Evolutionary conservation across 2,797 vertebrate genomes (phyloP).

Genomic region (Acrossocheilus fasciatus): DNA sequence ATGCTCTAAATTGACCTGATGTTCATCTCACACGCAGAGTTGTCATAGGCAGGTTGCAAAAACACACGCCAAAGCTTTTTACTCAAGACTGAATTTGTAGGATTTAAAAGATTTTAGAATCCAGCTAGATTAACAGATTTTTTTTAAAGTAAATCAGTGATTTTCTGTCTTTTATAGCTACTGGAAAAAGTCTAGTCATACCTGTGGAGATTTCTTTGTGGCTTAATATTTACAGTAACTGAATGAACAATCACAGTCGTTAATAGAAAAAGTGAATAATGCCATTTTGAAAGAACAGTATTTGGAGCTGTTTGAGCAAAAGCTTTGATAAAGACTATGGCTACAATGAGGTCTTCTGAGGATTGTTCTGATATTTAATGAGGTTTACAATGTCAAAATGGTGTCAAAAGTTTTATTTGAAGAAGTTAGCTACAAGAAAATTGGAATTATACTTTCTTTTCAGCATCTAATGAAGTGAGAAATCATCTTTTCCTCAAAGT

Average conservation of each 20-base stretch:
- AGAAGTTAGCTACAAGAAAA: neutral
- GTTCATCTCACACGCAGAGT: conserved; percentile 2
- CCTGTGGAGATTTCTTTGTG: neutral
- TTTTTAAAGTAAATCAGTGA: neutral
- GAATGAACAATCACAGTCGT: neutral
- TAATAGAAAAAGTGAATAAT: conserved; percentile 6
- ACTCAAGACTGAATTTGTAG: neutral
- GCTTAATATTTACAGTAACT: neutral
- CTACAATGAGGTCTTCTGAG: neutral
- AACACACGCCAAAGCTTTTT: neutral
- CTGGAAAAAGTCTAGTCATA: neutral
- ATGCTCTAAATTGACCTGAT: conserved; percentile 34
- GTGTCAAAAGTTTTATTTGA: neutral
- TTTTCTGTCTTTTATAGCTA: neutral
- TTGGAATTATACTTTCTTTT: neutral
- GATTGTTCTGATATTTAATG: neutral
- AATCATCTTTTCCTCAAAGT: neutral
- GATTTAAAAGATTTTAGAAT: conserved; percentile 18
- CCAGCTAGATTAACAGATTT: neutral
- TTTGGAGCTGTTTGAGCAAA: neutral
- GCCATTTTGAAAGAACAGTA: neutral
- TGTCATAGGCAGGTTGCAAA: neutral
- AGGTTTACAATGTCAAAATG: neutral
- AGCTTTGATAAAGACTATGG: neutral
- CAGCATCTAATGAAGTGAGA: neutral